Base-by-base conservation (phyloP, 1,140 invertebrate genomes). In the Pectinophora gossypiella region DNA sequence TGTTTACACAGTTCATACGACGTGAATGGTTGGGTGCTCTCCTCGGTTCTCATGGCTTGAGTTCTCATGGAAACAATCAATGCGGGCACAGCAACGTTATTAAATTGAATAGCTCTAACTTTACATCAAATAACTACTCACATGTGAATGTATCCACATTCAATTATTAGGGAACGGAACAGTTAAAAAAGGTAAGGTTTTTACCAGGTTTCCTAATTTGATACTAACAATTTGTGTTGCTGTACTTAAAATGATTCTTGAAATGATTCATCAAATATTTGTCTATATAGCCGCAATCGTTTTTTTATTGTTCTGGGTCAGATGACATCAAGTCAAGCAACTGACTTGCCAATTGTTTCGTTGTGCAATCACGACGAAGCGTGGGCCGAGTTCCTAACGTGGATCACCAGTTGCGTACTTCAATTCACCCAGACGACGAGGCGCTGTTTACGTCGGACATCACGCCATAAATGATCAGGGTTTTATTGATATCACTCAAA, bases 1-100 rank as follows among this genome's bases (percentile, higher is more conserved):
- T 44, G 51, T 48, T 56, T 32, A 50, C 27, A 56, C 43, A 64
- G 56, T 57, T 42, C 22, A 43, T 58, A 59, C 63, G 51, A 64
- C 54, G 51, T 61, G 59, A 68, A 66, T 76, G 38, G 57, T 48
- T 52, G 52, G 52, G 55, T 61, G 44, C 61, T 58, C 59, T 59
- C 54, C 55, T 59, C 56, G 54, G 72, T 75, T 79, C 76, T 66
- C 74, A 80, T 76, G 69, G 42, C 54, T 64, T 50, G 46, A 64
- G 57, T 75, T 75, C 68, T 68, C 68, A 72, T 75, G 66, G 64
- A 75, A 76, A 76, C 72, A 75, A 74, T 73, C 61, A 64, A 72
- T 72, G 72, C 67, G 64, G 67, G 72, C 65, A 66, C 59, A 54
- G 59, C 56, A 52, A 51, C 55, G 56, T 61, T 72, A 62, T 68